Percentiles rank a stretch among this genome's conserved stretches.
Evolutionary conservation across 2,797 vertebrate genomes (phyloP).

Genomic region (Austrolebias charrua): DNA sequence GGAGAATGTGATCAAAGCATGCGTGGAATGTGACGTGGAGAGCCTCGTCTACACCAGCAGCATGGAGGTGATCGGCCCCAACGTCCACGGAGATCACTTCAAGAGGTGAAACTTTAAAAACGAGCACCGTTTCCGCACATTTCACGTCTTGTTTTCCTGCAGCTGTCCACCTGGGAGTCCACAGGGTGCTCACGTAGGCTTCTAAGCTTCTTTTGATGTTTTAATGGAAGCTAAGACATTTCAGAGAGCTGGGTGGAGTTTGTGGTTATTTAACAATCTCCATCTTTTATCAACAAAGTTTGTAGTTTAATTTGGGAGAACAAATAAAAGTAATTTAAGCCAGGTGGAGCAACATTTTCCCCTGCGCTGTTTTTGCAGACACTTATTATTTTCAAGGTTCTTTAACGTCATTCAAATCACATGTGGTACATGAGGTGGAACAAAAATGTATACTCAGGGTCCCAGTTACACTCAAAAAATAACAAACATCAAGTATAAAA

Average conservation of each 20-base stretch:
- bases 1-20: conserved; percentile 82
- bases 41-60: conserved; percentile 89
- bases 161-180: background rate
- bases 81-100: conserved; percentile 81
- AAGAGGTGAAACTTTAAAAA: conserved; percentile 74
- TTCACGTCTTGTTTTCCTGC: too few species aligned
- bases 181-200: background rate
- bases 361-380: too few species aligned
- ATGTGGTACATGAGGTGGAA: too few species aligned
- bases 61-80: conserved; percentile 92
- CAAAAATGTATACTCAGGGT: too few species aligned
- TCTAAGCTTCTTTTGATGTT: background rate
- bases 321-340: background rate
- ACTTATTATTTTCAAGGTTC: too few species aligned
- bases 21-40: conserved; percentile 79
- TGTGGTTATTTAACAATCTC: background rate
- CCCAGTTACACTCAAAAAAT: too few species aligned
- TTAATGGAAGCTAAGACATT: conserved; percentile 4
- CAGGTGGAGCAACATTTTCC: too few species aligned
- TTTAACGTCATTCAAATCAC: too few species aligned
- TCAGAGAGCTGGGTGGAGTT: background rate
- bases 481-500: too few species aligned
- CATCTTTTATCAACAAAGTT: too few species aligned
- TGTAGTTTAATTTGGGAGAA: background rate
- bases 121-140: too few species aligned